These are phyloP conservation scores for Hartigia nigra DNA, from an alignment of 2,888 invertebrate species.

Conservation along the genomic window DNA sequence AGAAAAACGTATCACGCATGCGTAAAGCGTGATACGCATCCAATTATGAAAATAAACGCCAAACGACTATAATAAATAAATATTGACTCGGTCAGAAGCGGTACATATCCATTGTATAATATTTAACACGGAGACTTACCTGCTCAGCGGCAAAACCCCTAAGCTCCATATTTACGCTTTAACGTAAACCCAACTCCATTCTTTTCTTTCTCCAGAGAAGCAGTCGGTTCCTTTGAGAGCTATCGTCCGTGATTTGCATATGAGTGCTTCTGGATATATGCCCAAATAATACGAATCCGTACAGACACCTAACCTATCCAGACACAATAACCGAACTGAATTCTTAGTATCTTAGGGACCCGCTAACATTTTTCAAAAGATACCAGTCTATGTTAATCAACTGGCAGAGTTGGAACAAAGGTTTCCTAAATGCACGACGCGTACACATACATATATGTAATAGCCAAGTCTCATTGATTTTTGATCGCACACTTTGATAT, in stretches of 20 bases:
- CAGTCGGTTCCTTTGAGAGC: conserved; percentile 7
- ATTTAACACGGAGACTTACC: neutral
- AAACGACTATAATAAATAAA: neutral
- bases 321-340: neutral
- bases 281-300: neutral
- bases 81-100: neutral
- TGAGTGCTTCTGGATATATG: conserved; percentile 6
- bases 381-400: neutral
- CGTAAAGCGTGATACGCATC: neutral
- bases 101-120: neutral
- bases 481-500: neutral
- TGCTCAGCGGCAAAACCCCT: neutral
- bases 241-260: conserved; percentile 9
- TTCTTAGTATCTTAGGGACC: neutral
- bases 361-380: neutral
- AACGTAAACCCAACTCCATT: conserved; percentile 1
- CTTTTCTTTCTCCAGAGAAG: neutral
- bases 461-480: neutral
- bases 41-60: neutral
- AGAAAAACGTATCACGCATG: neutral
- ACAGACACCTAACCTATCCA: neutral
- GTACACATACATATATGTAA: neutral
- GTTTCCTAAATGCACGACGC: neutral
- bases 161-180: conserved; percentile 6
- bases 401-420: neutral